Percentiles rank a stretch among this genome's conserved stretches.
phyloP scores from a whole-genome alignment of 2,113 vertebrate species.

The Saccopteryx bilineata region DNA sequence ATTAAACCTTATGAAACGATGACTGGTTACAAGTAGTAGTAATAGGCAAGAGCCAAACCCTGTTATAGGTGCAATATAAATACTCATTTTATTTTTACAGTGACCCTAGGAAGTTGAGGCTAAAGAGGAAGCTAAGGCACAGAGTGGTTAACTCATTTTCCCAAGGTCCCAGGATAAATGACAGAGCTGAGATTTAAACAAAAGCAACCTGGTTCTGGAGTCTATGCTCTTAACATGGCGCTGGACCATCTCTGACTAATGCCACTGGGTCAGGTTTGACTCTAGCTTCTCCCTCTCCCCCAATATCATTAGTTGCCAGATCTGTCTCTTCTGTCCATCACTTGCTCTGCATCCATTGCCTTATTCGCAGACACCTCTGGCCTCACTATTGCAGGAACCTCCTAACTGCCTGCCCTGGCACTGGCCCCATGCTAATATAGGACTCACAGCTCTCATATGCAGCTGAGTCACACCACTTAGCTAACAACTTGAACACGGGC shows the following conservation, averaged over 20 bases:
- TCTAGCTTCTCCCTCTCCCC: not conserved
- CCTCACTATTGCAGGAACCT: not conserved
- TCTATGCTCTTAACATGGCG: not conserved
- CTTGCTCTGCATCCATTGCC: not conserved
- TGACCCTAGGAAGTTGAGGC: not conserved
- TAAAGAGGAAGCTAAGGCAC: not conserved
- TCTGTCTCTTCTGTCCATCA: not conserved
- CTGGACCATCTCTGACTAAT: not conserved
- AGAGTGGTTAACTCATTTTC: slow-evolving; percentile 15
- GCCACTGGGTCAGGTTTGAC: not conserved
- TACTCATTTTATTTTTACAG: not conserved
- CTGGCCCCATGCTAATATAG: not conserved
- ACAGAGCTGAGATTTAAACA: not conserved
- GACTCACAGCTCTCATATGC: not conserved
- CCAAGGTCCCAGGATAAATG: not conserved
- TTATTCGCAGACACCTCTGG: not conserved
- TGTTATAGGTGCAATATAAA: slow-evolving; percentile 1
- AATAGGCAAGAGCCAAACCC: not conserved
- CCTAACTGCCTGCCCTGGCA: not conserved
- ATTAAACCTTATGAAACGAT: not conserved
- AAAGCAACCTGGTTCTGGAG: not conserved
- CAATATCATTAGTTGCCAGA: not conserved
- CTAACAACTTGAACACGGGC: not conserved
- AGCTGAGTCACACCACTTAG: not conserved
- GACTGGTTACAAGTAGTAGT: not conserved